Conservation (phyloP, 2,888 invertebrate species). For the Copidosoma aretas region DNA sequence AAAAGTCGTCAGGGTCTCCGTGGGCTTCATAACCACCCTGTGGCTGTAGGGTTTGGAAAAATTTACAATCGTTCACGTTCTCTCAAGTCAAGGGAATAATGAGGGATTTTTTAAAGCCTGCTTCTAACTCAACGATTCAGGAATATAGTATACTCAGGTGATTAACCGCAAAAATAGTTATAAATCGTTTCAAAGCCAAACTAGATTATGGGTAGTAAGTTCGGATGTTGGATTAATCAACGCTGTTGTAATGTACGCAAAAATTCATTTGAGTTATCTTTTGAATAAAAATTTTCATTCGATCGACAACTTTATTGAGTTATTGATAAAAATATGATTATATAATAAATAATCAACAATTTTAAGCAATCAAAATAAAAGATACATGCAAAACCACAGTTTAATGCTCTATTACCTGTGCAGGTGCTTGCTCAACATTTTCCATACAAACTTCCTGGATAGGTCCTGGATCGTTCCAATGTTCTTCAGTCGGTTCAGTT, state of each 20-base stretch:
- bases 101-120: not conserved
- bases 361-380: no score
- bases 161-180: not conserved
- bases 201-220: not conserved
- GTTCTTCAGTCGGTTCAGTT: no score
- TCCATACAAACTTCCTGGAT: not conserved
- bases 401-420: not conserved
- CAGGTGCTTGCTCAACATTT: not conserved
- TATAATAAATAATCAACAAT: not conserved
- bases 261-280: not conserved
- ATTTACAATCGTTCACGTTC: not conserved
- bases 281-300: not conserved
- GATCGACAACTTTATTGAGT: no score
- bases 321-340: not conserved
- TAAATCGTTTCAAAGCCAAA: not conserved
- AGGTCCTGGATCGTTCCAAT: not conserved
- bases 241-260: not conserved
- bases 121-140: no score
- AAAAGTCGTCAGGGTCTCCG: not conserved
- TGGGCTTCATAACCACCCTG: not conserved
- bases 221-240: not conserved
- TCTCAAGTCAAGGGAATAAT: not conserved
- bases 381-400: not conserved
- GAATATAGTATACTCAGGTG: not conserved
- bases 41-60: not conserved